Evolutionary conservation across 2,113 vertebrate species (phyloP).

Genomic region (Dascyllus trimaculatus): DNA sequence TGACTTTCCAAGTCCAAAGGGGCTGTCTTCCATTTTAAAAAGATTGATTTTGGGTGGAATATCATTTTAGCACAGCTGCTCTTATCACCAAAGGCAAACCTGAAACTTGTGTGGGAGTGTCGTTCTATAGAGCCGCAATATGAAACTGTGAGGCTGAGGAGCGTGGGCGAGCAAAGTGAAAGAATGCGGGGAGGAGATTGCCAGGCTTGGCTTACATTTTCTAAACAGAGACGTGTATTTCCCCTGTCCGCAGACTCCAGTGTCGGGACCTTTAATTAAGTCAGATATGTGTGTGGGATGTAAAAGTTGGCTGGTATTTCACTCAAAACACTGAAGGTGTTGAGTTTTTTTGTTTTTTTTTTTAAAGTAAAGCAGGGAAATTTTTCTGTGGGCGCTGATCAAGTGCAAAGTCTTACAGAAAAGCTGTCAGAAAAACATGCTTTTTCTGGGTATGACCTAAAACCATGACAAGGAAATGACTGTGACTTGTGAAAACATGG

Average conservation of each 20-base stretch:
- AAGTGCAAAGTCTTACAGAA: background rate
- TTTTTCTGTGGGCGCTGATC: constrained; percentile 24
- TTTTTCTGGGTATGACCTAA: constrained; percentile 21
- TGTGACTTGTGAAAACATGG: constrained; percentile 19
- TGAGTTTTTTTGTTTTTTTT: background rate
- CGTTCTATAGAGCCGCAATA: background rate
- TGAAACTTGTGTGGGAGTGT: constrained; percentile 53
- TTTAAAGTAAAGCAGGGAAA: constrained; percentile 23
- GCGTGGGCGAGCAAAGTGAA: constrained; percentile 62
- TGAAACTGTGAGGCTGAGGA: constrained; percentile 47
- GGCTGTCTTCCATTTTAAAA: background rate
- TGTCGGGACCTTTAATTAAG: constrained; percentile 54
- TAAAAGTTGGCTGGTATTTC: constrained; percentile 19
- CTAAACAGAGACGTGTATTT: constrained; percentile 31
- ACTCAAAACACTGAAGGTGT: constrained; percentile 45
- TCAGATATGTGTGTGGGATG: constrained; percentile 50
- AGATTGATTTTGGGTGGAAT: background rate
- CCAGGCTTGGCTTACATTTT: constrained; percentile 15
- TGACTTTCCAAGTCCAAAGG: background rate
- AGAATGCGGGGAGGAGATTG: constrained; percentile 52
- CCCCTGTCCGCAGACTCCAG: constrained; percentile 34
- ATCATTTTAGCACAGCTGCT: constrained; percentile 10
- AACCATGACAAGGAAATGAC: constrained; percentile 13
- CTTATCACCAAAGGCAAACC: constrained; percentile 17
- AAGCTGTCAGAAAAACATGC: constrained; percentile 31